These are phyloP conservation scores for Protula sp. DNA, from an alignment of 2,888 invertebrate species.

Conservation along the genomic window DNA sequence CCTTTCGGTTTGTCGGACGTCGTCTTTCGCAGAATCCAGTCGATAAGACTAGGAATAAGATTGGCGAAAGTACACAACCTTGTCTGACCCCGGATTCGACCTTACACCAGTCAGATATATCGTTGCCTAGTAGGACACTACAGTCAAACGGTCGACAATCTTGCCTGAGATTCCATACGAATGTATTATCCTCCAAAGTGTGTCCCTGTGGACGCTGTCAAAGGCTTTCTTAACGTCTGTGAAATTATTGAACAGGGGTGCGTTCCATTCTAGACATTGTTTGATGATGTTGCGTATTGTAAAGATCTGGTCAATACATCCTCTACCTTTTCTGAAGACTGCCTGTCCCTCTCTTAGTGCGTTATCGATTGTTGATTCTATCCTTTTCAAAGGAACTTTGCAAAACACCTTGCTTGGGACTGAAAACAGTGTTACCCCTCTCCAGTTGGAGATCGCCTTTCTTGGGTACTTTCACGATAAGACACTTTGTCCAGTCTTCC, in stretches of 20 bases:
- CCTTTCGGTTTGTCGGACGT: conserved; percentile 2
- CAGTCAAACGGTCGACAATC: conserved; percentile 6
- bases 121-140: conserved; percentile 2
- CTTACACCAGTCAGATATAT: no score
- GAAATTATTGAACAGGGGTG: no score
- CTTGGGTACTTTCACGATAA: no score
- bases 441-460: conserved; percentile 9
- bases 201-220: conserved; percentile 13
- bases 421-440: conserved; percentile 17
- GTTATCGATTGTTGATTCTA: conserved; percentile 1
- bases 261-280: no score
- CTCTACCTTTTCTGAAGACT: conserved; percentile 12
- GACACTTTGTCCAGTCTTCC: conserved; percentile 4
- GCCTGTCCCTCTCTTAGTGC: conserved; percentile 13
- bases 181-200: conserved; percentile 11
- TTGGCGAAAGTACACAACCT: conserved; percentile 8
- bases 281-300: no score
- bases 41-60: conserved; percentile 10
- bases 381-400: conserved; percentile 5
- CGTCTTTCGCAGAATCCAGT: conserved; percentile 10
- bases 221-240: conserved; percentile 18
- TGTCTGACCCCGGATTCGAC: conserved; percentile 19
- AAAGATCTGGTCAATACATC: no score
- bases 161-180: conserved; percentile 10
- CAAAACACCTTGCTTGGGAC: conserved; percentile 14